Conservation (phyloP, 2,113 vertebrate genomes). For the Chaetodon auriga region DNA sequence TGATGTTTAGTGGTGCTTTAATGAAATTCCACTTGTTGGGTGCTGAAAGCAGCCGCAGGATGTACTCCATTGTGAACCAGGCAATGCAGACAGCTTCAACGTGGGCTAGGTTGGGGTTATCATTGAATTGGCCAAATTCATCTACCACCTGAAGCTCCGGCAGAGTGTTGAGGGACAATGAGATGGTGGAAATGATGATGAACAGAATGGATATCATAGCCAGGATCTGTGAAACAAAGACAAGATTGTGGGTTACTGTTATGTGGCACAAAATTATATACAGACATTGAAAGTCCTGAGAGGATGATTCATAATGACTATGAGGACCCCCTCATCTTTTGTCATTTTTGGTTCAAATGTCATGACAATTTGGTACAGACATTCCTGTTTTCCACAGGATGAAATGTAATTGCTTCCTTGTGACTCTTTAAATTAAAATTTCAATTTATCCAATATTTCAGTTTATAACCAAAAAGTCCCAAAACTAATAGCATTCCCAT, state of each 20-base stretch:
- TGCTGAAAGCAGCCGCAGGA: slow-evolving; percentile 94
- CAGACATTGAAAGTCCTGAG: background rate
- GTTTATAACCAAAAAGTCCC: too few relatives aligned
- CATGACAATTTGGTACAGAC: background rate
- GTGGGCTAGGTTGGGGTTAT: slow-evolving; percentile 95
- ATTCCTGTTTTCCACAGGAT: background rate
- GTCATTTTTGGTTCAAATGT: background rate
- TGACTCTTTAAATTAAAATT: too few relatives aligned
- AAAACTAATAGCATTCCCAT: background rate
- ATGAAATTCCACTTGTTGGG: slow-evolving; percentile 99
- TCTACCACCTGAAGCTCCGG: slow-evolving; percentile 96
- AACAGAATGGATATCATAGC: slow-evolving; percentile 98
- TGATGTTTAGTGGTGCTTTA: slow-evolving; percentile 97
- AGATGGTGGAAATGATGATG: slow-evolving; percentile 97
- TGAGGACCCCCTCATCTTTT: background rate
- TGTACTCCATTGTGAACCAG: slow-evolving; percentile 99
- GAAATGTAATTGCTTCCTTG: background rate
- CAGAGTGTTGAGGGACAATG: slow-evolving; percentile 97
- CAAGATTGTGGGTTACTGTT: background rate
- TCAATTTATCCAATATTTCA: too few relatives aligned
- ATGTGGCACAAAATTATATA: background rate
- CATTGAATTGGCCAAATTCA: slow-evolving; percentile 94
- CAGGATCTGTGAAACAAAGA: slow-evolving; percentile 88
- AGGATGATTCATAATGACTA: background rate
- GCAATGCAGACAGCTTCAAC: slow-evolving; percentile 98